Base-by-base conservation (phyloP, 2,888 invertebrate genomes). In the Agriopis leucophaearia region DNA sequence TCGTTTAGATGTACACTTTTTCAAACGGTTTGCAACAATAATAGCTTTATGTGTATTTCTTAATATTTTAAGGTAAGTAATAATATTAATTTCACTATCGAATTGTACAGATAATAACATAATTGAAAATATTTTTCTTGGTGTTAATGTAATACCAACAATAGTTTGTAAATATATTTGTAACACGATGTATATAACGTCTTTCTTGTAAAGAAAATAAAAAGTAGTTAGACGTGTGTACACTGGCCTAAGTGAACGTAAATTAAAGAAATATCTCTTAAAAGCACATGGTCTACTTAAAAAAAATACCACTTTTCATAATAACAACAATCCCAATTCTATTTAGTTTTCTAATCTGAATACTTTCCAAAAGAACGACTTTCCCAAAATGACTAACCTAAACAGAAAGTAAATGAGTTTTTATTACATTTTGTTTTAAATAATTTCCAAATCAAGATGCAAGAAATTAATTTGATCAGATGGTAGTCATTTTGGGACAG, bases 91-190 rank as follows among this genome's bases (percentile, higher is more conserved):
- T 74, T 75, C 75, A 73, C 69, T 78, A 83, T 75, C 58, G 72
- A 82, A 83, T 78, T 86, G 84, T 87, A 87, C 85, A 86, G 85
- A 77, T 74, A 81, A 82, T 77, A 76, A 83, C 74, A 79, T 79
- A 79, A 76, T 81, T 66, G 73, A 81, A 80, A 82, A 80, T 87
- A 86, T 88, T 88, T 89, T 89, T 88, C 84, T 81, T 83, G 85
- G 78, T 76, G 77, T 78, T 77, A 56, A 47, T 13, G 76, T 70
- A 64, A 83, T 81, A 81, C 73, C 75, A 78, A 80, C 76, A 71
- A 78, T 80, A 82, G 72, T 73, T 61, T 85, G 84, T 89, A 86
- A 79, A 85, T 85, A 85, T 77, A 74, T 69, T 73, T 74, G 63
- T 62, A 40, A 47, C 47, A 40, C 69, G 57, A 64, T 69, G 66